Evolutionary conservation across 2,113 vertebrate species (phyloP).

Genomic region (Uropsilus gracilis): DNA sequence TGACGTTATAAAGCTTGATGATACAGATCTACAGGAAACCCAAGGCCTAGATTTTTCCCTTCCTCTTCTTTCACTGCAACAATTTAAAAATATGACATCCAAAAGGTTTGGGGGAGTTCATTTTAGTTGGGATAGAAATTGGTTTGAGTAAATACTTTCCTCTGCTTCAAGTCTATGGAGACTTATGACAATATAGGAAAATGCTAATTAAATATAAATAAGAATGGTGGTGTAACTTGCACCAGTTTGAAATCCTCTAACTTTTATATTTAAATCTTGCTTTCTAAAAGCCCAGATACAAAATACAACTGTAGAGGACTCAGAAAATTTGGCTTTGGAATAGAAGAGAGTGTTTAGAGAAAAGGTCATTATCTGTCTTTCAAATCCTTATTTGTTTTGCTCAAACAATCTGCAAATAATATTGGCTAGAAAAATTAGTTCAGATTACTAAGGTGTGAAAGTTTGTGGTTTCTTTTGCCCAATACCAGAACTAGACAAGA

Average conservation of each 20-base stretch:
- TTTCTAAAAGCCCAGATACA: constrained; percentile 21
- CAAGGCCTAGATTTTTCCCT: not conserved
- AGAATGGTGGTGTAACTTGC: not conserved
- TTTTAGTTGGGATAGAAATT: constrained; percentile 47
- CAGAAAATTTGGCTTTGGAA: constrained; percentile 36
- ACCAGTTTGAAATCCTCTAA: not conserved
- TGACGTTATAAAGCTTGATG: constrained; percentile 28
- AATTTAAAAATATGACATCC: constrained; percentile 37
- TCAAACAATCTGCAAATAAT: constrained; percentile 38
- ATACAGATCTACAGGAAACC: not conserved
- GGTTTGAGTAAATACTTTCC: constrained; percentile 25
- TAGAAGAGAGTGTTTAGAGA: not conserved
- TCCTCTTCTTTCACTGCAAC: not conserved
- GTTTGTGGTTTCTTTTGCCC: constrained; percentile 54
- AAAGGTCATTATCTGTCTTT: constrained; percentile 39
- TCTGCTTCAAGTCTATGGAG: not conserved
- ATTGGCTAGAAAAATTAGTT: constrained; percentile 53
- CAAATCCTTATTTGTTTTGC: constrained; percentile 45
- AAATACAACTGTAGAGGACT: not conserved
- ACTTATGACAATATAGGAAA: constrained; percentile 20
- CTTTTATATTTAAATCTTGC: constrained; percentile 7
- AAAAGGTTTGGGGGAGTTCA: not conserved
- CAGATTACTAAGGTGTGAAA: constrained; percentile 22
- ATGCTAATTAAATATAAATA: constrained; percentile 15
- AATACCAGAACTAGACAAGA: constrained; percentile 48